phyloP scores from a whole-genome alignment of 1,140 invertebrate genomes.

The Tenebrio molitor region DNA sequence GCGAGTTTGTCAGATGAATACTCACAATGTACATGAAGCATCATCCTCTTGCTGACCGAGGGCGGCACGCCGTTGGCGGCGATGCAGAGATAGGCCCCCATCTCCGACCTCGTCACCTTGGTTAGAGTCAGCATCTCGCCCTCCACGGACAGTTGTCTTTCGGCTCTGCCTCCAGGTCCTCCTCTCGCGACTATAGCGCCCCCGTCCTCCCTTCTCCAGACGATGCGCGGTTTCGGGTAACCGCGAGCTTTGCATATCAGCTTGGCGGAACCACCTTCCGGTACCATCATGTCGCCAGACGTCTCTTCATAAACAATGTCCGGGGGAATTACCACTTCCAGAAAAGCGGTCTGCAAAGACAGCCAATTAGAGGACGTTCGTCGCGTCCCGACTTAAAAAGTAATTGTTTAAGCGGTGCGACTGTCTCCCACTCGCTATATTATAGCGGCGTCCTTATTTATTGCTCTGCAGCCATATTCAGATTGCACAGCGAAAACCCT shows the following conservation, averaged over 20 bases:
- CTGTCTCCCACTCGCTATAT: slow-evolving; percentile 7
- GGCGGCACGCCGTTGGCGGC: slow-evolving; percentile 78
- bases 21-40: slow-evolving; percentile 85
- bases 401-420: slow-evolving; percentile 37
- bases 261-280: slow-evolving; percentile 90
- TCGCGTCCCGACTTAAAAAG: slow-evolving; percentile 33
- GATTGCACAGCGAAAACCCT: not conserved
- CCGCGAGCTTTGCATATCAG: slow-evolving; percentile 88
- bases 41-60: slow-evolving; percentile 78
- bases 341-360: slow-evolving; percentile 78
- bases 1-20: too few species aligned
- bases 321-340: slow-evolving; percentile 92
- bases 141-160: slow-evolving; percentile 79
- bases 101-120: slow-evolving; percentile 87
- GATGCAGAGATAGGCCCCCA: slow-evolving; percentile 81
- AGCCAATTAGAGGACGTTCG: slow-evolving; percentile 25
- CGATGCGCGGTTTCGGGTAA: slow-evolving; percentile 86
- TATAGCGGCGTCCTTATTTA: slow-evolving; percentile 18
- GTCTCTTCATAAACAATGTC: slow-evolving; percentile 92
- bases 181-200: slow-evolving; percentile 83
- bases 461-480: slow-evolving; percentile 31
- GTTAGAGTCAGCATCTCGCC: slow-evolving; percentile 83
- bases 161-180: slow-evolving; percentile 76
- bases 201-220: slow-evolving; percentile 90
- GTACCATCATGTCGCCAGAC: slow-evolving; percentile 90